phyloP scores from a whole-genome alignment of 2,113 vertebrate species.

The Nycticryphes semicollaris region DNA sequence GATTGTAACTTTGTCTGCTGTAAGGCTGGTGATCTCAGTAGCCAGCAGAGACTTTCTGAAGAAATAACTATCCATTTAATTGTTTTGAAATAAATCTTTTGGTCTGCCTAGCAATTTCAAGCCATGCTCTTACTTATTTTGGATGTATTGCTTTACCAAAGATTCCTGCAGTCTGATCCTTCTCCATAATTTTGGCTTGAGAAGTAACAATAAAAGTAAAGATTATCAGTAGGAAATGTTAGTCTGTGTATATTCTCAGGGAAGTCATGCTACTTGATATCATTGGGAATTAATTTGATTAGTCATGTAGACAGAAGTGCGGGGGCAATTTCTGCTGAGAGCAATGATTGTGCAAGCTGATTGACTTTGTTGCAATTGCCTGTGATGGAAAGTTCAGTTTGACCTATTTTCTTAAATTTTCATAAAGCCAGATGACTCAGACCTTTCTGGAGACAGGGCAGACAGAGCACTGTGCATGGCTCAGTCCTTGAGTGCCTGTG shows the following conservation, averaged over 20 bases:
- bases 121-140: background rate
- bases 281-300: constrained; percentile 44
- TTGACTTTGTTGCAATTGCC: constrained; percentile 10
- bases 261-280: background rate
- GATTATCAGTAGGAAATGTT: background rate
- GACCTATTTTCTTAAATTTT: constrained; percentile 52
- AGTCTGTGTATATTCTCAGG: background rate
- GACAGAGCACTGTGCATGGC: background rate
- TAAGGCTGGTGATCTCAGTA: background rate
- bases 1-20: background rate
- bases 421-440: constrained; percentile 36
- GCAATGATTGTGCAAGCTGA: constrained; percentile 18
- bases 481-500: background rate
- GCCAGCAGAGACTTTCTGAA: constrained; percentile 13
- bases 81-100: constrained; percentile 30
- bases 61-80: constrained; percentile 14
- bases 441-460: constrained; percentile 6
- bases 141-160: background rate
- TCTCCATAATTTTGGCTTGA: background rate
- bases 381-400: constrained; percentile 34
- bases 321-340: constrained; percentile 4
- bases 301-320: background rate
- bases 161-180: background rate
- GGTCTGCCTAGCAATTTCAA: background rate
- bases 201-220: background rate